Evolutionary conservation across 2,888 invertebrate species (phyloP).

Genomic region (Drosophila macrospina): DNA sequence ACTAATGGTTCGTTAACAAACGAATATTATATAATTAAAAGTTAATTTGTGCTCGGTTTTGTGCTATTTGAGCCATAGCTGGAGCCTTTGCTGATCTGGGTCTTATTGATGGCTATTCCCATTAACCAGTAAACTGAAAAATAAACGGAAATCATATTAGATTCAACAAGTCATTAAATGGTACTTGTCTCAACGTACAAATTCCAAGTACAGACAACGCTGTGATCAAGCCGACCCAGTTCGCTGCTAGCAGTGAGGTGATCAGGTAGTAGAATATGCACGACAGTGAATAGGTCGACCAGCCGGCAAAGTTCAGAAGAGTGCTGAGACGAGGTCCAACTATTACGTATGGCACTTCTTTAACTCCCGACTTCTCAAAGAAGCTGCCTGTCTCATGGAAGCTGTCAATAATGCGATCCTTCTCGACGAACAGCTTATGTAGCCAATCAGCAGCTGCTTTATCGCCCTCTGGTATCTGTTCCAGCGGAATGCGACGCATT

Average conservation of each 20-base stretch:
- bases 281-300: slow-evolving; percentile 86
- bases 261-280: slow-evolving; percentile 79
- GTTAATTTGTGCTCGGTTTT: slow-evolving; percentile 68
- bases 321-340: slow-evolving; percentile 88
- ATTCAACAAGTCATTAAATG: background rate
- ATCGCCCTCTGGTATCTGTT: slow-evolving; percentile 90
- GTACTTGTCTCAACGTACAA: slow-evolving; percentile 88
- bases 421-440: slow-evolving; percentile 92
- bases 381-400: slow-evolving; percentile 89
- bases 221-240: slow-evolving; percentile 85
- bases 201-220: slow-evolving; percentile 87
- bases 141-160: slow-evolving; percentile 1
- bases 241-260: slow-evolving; percentile 84
- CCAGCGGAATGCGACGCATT: slow-evolving; percentile 92
- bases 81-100: slow-evolving; percentile 93
- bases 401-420: slow-evolving; percentile 88
- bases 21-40: slow-evolving; percentile 40
- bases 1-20: slow-evolving; percentile 61
- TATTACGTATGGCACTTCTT: slow-evolving; percentile 87
- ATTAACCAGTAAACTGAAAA: slow-evolving; percentile 90
- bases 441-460: slow-evolving; percentile 92
- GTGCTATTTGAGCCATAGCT: slow-evolving; percentile 88
- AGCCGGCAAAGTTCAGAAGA: slow-evolving; percentile 90
- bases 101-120: slow-evolving; percentile 92
- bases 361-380: slow-evolving; percentile 90